These are phyloP conservation scores for Seriola aureovittata DNA, from an alignment of 2,113 vertebrate genomes.

Conservation along the genomic window DNA sequence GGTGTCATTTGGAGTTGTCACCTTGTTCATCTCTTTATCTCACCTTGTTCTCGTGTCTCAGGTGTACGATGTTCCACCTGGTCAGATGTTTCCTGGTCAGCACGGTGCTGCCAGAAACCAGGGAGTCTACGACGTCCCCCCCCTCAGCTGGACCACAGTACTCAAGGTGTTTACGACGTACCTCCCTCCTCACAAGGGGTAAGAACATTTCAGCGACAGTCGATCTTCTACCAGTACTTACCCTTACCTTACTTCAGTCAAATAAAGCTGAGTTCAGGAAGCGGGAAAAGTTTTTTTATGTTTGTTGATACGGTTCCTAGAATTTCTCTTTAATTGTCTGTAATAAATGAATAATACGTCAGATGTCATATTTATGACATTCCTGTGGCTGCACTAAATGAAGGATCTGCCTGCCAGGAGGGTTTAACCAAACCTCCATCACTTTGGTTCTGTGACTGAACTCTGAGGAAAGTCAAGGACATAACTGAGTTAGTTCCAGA, in stretches of 20 bases:
- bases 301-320: slow-evolving; percentile 57
- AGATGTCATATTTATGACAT: slow-evolving; percentile 72
- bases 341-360: slow-evolving; percentile 66
- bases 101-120: slow-evolving; percentile 82
- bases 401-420: slow-evolving; percentile 74
- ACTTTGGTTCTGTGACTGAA: slow-evolving; percentile 54
- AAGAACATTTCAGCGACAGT: slow-evolving; percentile 11
- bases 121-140: slow-evolving; percentile 92
- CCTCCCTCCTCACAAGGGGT: slow-evolving; percentile 82
- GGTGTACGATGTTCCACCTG: slow-evolving; percentile 94
- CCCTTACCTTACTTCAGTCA: not conserved
- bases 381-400: slow-evolving; percentile 72
- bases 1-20: no score
- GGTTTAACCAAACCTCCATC: slow-evolving; percentile 60
- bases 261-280: slow-evolving; percentile 41
- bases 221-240: not conserved
- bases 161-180: slow-evolving; percentile 80
- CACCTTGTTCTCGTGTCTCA: slow-evolving; percentile 60
- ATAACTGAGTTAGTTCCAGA: slow-evolving; percentile 70
- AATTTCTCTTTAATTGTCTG: slow-evolving; percentile 67
- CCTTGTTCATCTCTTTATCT: not conserved
- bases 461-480: slow-evolving; percentile 61
- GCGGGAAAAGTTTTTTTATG: slow-evolving; percentile 42
- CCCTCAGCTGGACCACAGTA: slow-evolving; percentile 83
- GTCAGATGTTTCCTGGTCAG: slow-evolving; percentile 82